Evolutionary conservation across 2,888 invertebrate genomes (phyloP).

Genomic region (Clivina fossor): DNA sequence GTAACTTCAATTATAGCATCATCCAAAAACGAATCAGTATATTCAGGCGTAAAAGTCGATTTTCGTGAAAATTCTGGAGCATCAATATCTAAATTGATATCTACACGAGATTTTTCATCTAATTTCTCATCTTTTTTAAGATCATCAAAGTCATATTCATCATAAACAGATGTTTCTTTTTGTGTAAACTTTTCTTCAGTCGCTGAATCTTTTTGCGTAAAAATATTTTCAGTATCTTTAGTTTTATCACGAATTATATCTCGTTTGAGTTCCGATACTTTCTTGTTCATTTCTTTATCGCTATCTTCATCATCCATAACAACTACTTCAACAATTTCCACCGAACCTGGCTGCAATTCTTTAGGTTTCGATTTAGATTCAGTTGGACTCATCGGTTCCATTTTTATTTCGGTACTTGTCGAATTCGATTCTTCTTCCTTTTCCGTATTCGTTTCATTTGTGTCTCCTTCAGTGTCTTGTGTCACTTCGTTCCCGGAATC

Average conservation of each 20-base stretch:
- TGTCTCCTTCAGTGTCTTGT: conserved; percentile 15
- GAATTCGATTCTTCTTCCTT: conserved; percentile 34
- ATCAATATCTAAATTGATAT: conserved; percentile 23
- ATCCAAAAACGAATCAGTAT: conserved; percentile 52
- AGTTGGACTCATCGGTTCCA: conserved; percentile 12
- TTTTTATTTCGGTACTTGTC: conserved; percentile 34
- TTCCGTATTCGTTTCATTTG: conserved; percentile 33
- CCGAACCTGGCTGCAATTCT: conserved; percentile 44
- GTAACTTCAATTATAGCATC: conserved; percentile 64
- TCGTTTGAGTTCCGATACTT: conserved; percentile 39
- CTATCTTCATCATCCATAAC: conserved; percentile 51
- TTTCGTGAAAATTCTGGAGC: conserved; percentile 26
- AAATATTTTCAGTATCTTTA: conserved; percentile 47
- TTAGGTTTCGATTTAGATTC: conserved; percentile 18
- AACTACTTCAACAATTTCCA: conserved; percentile 53
- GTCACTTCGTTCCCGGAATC: conserved; percentile 13
- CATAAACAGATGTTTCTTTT: conserved; percentile 36
- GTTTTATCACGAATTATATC: conserved; percentile 46
- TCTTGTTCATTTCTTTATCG: conserved; percentile 48
- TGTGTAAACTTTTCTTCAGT: conserved; percentile 33
- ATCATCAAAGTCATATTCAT: conserved; percentile 42
- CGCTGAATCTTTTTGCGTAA: conserved; percentile 25
- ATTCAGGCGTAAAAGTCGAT: conserved; percentile 45
- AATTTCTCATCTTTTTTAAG: conserved; percentile 41
- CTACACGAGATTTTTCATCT: conserved; percentile 34